Evolutionary conservation across 92 coral and sea anemone species (phyloP).

Genomic region (Meandrina meandrites): DNA sequence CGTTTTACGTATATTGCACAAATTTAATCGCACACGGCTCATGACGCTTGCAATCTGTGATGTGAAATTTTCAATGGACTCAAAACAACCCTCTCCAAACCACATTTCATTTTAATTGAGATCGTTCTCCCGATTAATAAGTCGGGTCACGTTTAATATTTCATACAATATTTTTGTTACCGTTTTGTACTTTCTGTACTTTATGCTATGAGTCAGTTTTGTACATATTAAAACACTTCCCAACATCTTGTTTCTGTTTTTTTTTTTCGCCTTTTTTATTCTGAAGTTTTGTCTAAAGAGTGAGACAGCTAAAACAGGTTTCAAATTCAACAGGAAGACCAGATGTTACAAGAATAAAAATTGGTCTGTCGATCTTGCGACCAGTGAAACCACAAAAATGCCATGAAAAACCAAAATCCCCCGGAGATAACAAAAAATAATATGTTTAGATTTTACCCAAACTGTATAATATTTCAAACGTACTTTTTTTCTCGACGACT

Average conservation of each 20-base stretch:
- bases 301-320: not conserved
- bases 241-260: too few relatives aligned
- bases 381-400: slow-evolving; percentile 34
- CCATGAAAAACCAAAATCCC: slow-evolving; percentile 23
- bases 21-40: not conserved
- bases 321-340: slow-evolving; percentile 1
- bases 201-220: not conserved
- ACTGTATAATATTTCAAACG: not conserved
- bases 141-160: not conserved
- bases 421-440: slow-evolving; percentile 20
- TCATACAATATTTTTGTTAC: not conserved
- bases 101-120: slow-evolving; percentile 14
- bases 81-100: not conserved
- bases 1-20: not conserved
- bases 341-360: slow-evolving; percentile 20
- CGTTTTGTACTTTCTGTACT: not conserved
- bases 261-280: not conserved
- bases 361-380: slow-evolving; percentile 11
- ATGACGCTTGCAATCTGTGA: not conserved
- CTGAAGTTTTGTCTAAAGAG: not conserved
- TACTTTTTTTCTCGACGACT: not conserved
- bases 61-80: not conserved
- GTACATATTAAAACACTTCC: not conserved
- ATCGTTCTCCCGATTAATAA: not conserved
- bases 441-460: slow-evolving; percentile 2